A percentile compares a stretch with the other conserved stretches of the same genome.
These are phyloP conservation scores for Myrmecophaga tridactyla DNA, from an alignment of 2,113 vertebrate species.

Conservation along the genomic window DNA sequence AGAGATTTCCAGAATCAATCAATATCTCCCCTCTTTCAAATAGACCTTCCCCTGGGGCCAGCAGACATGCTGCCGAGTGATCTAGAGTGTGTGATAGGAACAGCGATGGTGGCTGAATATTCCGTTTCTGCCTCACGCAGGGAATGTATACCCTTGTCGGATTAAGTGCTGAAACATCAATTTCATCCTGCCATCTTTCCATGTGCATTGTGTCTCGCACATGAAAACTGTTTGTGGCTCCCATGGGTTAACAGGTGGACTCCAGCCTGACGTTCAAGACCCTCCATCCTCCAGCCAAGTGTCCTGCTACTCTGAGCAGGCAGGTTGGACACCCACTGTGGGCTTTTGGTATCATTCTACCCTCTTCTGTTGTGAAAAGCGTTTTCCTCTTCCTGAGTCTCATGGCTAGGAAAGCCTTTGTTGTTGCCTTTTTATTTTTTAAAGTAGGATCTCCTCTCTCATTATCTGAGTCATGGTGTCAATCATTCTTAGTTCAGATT, in stretches of 20 bases:
- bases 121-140: not conserved
- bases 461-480: not conserved
- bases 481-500: not conserved
- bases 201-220: not conserved
- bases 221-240: not conserved
- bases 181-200: not conserved
- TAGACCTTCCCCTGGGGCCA: not conserved
- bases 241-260: not conserved
- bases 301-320: not conserved
- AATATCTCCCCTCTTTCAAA: not conserved
- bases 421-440: not conserved
- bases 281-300: not conserved
- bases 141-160: not conserved
- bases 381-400: not conserved
- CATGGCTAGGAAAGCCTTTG: not conserved
- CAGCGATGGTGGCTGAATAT: not conserved
- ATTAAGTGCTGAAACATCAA: not conserved
- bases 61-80: not conserved
- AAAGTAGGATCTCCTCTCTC: not conserved
- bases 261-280: not conserved
- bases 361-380: not conserved
- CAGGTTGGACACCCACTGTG: not conserved
- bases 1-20: not conserved
- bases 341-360: not conserved
- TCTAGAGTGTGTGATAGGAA: not conserved